Conservation (phyloP, 2,797 vertebrate species). For the Avahi laniger region DNA sequence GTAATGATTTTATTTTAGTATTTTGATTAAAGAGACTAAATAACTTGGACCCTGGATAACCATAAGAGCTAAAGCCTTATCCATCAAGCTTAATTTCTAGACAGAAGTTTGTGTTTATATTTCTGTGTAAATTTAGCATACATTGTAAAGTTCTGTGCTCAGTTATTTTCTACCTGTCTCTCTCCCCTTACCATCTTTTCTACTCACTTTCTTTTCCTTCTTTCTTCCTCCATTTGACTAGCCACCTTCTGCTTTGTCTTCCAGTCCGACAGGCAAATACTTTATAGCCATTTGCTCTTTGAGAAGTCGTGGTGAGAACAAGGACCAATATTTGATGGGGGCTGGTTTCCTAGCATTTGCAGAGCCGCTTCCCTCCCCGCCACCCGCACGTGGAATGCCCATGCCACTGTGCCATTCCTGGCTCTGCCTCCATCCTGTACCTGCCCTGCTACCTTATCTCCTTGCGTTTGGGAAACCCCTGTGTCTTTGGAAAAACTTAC, state of each 20-base stretch:
- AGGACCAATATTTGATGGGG: not conserved
- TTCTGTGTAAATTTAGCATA: not conserved
- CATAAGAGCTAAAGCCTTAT: slow-evolving; percentile 56
- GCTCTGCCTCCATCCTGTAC: not conserved
- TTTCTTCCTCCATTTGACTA: not conserved
- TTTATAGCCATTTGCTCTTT: not conserved
- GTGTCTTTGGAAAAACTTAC: not conserved
- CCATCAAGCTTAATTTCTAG: slow-evolving; percentile 59
- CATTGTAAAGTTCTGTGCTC: not conserved
- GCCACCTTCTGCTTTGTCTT: not conserved
- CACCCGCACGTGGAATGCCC: fast-evolving
- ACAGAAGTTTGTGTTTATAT: slow-evolving; percentile 40
- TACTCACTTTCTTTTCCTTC: not conserved
- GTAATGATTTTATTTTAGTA: slow-evolving; percentile 70
- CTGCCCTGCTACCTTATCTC: not conserved
- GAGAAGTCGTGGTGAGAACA: not conserved
- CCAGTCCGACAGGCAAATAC: not conserved
- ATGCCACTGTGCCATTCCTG: fast-evolving
- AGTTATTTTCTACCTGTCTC: not conserved
- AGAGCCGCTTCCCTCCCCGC: fast-evolving
- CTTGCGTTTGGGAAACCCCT: not conserved
- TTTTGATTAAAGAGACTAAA: slow-evolving; percentile 75
- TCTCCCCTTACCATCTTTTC: not conserved
- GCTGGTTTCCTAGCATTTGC: not conserved
- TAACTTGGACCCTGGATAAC: slow-evolving; percentile 62